Percentiles rank a stretch among this genome's conserved stretches.
These are phyloP conservation scores for Leucophora obtusa DNA, from an alignment of 2,888 invertebrate species.

Conservation along the genomic window DNA sequence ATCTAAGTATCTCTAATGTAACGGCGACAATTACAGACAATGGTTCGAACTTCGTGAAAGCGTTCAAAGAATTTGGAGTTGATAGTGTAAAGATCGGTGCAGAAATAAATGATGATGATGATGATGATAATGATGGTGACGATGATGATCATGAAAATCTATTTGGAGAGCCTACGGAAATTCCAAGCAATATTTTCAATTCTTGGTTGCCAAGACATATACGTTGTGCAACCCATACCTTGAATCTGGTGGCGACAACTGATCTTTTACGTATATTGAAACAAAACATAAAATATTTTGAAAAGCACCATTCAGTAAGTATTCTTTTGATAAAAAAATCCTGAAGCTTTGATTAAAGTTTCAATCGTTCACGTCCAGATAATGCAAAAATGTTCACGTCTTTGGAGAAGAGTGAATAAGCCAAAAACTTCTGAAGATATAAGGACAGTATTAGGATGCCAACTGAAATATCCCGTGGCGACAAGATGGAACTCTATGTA, in stretches of 20 bases:
- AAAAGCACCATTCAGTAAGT: constrained; percentile 36
- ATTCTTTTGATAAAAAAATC: constrained; percentile 43
- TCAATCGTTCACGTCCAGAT: too few species aligned
- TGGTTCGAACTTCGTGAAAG: constrained; percentile 52
- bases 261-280: constrained; percentile 40
- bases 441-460: constrained; percentile 27
- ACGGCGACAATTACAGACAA: too few species aligned
- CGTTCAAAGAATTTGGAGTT: constrained; percentile 51
- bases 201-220: constrained; percentile 42
- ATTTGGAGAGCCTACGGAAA: background rate
- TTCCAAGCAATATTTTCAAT: constrained; percentile 31
- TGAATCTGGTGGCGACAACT: constrained; percentile 54
- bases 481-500: constrained; percentile 59
- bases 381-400: too few species aligned
- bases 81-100: background rate
- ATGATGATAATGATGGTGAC: constrained; percentile 37
- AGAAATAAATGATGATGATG: constrained; percentile 17
- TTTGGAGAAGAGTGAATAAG: too few species aligned
- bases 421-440: constrained; percentile 53
- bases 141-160: too few species aligned
- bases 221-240: constrained; percentile 51
- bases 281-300: constrained; percentile 25
- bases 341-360: too few species aligned
- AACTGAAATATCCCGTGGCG: constrained; percentile 51
- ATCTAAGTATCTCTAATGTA: constrained; percentile 21